Conservation (phyloP, 2,113 vertebrate genomes). For the Sylvicapra grimmia region DNA sequence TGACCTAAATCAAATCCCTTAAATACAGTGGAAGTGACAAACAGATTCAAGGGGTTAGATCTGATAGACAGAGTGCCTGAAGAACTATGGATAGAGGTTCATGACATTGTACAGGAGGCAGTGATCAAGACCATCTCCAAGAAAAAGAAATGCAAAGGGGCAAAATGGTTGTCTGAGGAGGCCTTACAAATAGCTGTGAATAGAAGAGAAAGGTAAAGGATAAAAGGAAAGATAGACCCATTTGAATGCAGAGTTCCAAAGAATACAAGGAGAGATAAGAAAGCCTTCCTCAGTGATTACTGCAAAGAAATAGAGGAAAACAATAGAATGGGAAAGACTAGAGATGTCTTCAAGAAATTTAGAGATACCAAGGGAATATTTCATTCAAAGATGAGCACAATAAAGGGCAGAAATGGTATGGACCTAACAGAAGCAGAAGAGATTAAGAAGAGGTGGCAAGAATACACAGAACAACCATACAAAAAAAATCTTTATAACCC, state of each 20-base stretch:
- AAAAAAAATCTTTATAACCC: background rate
- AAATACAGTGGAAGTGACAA: background rate
- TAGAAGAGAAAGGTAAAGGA: background rate
- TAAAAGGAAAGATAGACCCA: background rate
- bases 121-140: background rate
- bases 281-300: background rate
- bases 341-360: background rate
- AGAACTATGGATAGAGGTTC: background rate
- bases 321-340: background rate
- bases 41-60: background rate
- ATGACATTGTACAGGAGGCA: background rate
- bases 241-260: background rate
- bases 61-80: background rate
- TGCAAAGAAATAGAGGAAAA: background rate
- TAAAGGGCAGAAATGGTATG: background rate
- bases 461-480: background rate
- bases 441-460: background rate
- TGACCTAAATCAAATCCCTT: background rate
- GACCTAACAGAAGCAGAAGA: background rate
- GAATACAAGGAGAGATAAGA: background rate
- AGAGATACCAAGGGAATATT: background rate
- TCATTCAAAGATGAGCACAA: background rate
- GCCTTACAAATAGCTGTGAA: background rate
- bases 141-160: background rate
- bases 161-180: background rate